Conservation (phyloP, 2,113 vertebrate species). For the Brachypteracias leptosomus region DNA sequence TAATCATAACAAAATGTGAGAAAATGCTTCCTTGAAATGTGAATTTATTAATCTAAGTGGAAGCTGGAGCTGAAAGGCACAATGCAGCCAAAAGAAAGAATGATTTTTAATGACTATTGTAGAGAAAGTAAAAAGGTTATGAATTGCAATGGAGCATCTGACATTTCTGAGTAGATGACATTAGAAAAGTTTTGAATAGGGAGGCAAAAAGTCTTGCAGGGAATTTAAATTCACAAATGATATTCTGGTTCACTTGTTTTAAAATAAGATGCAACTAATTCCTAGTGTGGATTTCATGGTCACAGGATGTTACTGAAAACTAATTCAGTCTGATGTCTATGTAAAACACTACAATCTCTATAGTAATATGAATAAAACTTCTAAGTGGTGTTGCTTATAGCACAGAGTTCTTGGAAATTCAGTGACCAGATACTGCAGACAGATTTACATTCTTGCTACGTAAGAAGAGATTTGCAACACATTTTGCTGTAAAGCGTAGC, state of each 20-base stretch:
- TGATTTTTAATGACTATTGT: background rate
- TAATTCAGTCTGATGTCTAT: background rate
- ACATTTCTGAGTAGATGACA: background rate
- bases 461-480: background rate
- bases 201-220: background rate
- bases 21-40: background rate
- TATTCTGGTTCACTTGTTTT: background rate
- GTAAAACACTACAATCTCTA: background rate
- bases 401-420: background rate
- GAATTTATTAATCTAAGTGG: background rate
- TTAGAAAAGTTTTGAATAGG: background rate
- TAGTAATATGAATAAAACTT: background rate
- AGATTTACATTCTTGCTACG: background rate
- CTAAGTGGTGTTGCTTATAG: background rate
- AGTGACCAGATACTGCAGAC: background rate
- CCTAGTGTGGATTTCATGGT: background rate
- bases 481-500: background rate
- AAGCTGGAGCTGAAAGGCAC: background rate
- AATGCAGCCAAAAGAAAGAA: background rate
- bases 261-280: background rate
- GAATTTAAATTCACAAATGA: background rate
- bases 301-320: background rate
- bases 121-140: background rate
- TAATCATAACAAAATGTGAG: background rate
- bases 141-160: background rate